Base-by-base conservation (phyloP, 2,113 vertebrate species). In the Eleginops maclovinus region DNA sequence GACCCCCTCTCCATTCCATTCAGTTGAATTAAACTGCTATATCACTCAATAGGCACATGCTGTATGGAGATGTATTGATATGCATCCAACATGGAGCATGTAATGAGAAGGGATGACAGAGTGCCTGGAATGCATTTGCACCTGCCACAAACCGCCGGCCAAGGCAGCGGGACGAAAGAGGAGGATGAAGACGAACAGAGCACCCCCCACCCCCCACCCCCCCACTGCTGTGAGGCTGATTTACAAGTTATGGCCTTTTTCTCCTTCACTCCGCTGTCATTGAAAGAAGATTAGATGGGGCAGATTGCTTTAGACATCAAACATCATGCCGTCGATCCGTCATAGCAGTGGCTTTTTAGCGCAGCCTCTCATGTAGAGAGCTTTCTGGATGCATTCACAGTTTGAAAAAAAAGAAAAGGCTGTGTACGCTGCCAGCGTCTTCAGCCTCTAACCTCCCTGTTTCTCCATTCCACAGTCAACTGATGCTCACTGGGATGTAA, bases 161-260 rank as follows among this genome's bases (percentile, higher is more conserved):
- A 85, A 88, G 88, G 84, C 85, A 61, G 66, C 46, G 55, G 75
- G 53, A 72, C 13, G 53, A 61, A 47, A 63, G 74, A 67, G 40
- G 59, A 72, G 77, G 83, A 87, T 83, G 86, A 85, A 90, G 85
- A 83, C 49, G 83, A 83, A 84, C 56, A 36, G 64, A 60, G 61
- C 36, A 21, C 22, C 31, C 50, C 40, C 74, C 71, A n/a, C n/a
- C n/a, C n/a, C n/a, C n/a, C 36, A 21, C 22, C 31, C 50, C 40
- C 74, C 71, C 54, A 12, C 31, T 36, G 11, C 58, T 47, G 71
- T 0, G 28, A 3, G 82, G 75, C 65, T 93, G 90, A 92, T 94
- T 94, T 93, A 94, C 91, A 91, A 90, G 85, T 93, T 93, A 92
- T 91, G 89, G 90, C 82, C 84, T 79, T 88, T 91, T 93, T 92